Base-by-base conservation (phyloP, 2,113 vertebrate genomes). In the Scophthalmus maximus region DNA sequence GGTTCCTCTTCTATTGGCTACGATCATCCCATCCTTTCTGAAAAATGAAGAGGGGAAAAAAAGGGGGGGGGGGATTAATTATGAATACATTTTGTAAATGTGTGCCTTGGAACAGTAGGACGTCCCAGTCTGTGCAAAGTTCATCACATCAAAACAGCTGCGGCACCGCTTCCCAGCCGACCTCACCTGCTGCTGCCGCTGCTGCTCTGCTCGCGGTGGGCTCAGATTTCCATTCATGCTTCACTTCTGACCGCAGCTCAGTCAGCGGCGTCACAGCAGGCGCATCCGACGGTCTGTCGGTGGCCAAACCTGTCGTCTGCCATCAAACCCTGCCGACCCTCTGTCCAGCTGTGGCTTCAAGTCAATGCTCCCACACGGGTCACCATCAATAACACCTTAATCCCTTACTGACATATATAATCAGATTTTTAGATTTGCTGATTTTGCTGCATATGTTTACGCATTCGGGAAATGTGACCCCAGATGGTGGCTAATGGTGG, bases 201-300 rank as follows among this genome's bases (percentile, higher is more conserved):
- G 47, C 58, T 17, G 62, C 38, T 53, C n/a, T 51, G 59, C 29
- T 62, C 42, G 3, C 22, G 56, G 30, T 30, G 56, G 30, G 34
- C 32, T 61, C 29, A 40, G 0, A 29, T 18, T 66, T 51, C 53
- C 44, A 75, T 69, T 82, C 51, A 76, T 52, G 57, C 71, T 40
- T 65, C 34, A 44, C 23, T 20, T 49, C 46, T 60, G 62, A 72
- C 51, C 22, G 4, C 49, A 6, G 29, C 27, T 23, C 34, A 53
- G 26, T 46, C 4, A n/a, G 50, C n/a, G 1, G 5, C 58, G 38
- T 62, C 73, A 49, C 76, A 23, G 69, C 53, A 61, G 59, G 63
- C 3, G 29, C 4, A 22, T 30, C 32, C 0, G 15, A 44, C 30
- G 2, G 15, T 17, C n/a, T 68, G 14, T 55, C 60, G 55, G 4